Evolutionary conservation across 2,113 vertebrate genomes (phyloP).

Genomic region (Eurystomus gularis): DNA sequence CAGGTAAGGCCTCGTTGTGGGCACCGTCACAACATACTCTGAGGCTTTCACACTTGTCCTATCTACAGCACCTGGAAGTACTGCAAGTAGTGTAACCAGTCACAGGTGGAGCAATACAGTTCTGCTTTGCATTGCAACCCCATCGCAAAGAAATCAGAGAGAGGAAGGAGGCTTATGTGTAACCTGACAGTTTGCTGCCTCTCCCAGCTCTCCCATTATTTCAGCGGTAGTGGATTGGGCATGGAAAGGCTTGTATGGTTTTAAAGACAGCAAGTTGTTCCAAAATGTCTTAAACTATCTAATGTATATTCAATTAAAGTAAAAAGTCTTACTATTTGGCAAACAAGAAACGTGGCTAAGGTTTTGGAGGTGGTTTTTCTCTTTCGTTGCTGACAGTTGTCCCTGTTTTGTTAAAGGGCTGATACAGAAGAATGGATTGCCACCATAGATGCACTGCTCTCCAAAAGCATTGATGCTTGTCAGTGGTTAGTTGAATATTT

Average conservation of each 20-base stretch:
- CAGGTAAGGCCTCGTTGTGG: constrained; percentile 74
- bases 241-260: background rate
- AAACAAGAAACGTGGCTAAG: background rate
- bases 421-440: constrained; percentile 99
- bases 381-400: background rate
- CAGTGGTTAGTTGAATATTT: constrained; percentile 97
- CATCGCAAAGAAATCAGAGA: background rate
- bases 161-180: background rate
- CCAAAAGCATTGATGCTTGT: constrained; percentile 94
- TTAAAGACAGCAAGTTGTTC: background rate
- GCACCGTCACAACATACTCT: background rate
- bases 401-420: constrained; percentile 76
- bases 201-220: background rate
- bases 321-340: background rate
- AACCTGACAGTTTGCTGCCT: background rate
- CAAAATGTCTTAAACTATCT: background rate
- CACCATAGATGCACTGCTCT: constrained; percentile 92
- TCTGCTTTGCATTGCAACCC: background rate
- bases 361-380: background rate
- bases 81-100: background rate
- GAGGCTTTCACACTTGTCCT: background rate
- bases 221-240: background rate
- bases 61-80: background rate
- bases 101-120: background rate
- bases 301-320: background rate